phyloP scores from a whole-genome alignment of 2,888 invertebrate species.

The Scaptomyza reducta region DNA sequence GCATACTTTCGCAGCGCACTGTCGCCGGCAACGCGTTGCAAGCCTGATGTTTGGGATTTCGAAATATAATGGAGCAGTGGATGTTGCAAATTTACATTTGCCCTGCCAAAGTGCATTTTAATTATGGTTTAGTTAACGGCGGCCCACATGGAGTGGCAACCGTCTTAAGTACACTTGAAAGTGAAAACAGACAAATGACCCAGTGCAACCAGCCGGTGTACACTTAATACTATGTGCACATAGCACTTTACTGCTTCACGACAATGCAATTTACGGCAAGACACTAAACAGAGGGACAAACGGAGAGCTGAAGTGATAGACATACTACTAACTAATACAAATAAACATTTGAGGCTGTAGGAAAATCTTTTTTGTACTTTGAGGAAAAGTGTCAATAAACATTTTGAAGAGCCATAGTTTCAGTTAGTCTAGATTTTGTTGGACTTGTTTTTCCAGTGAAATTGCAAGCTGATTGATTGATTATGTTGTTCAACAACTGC shows the following conservation, averaged over 20 bases:
- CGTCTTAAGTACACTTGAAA: slow-evolving; percentile 54
- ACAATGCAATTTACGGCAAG: slow-evolving; percentile 61
- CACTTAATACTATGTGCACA: slow-evolving; percentile 14
- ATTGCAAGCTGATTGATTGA: slow-evolving; percentile 55
- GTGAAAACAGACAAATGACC: slow-evolving; percentile 64
- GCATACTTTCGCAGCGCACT: slow-evolving; percentile 69
- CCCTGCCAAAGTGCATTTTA: slow-evolving; percentile 69
- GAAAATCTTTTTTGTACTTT: slow-evolving; percentile 35
- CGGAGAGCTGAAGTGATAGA: neutral
- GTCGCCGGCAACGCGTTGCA: slow-evolving; percentile 21
- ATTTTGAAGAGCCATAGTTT: slow-evolving; percentile 7
- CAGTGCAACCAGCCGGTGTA: slow-evolving; percentile 27
- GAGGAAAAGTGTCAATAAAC: slow-evolving; percentile 70
- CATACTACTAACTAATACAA: neutral
- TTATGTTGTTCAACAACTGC: slow-evolving; percentile 25
- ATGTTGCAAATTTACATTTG: slow-evolving; percentile 47
- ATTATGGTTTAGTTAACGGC: slow-evolving; percentile 59
- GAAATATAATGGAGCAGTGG: slow-evolving; percentile 29
- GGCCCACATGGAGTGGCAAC: slow-evolving; percentile 35
- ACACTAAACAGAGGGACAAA: slow-evolving; percentile 23
- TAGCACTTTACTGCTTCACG: slow-evolving; percentile 22
- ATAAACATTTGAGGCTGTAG: slow-evolving; percentile 3
- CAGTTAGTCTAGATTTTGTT: slow-evolving; percentile 47
- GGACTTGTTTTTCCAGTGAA: slow-evolving; percentile 41
- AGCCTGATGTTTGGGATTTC: slow-evolving; percentile 10